Conservation (phyloP, 2,113 vertebrate species). For the Seriola quinqueradiata region DNA sequence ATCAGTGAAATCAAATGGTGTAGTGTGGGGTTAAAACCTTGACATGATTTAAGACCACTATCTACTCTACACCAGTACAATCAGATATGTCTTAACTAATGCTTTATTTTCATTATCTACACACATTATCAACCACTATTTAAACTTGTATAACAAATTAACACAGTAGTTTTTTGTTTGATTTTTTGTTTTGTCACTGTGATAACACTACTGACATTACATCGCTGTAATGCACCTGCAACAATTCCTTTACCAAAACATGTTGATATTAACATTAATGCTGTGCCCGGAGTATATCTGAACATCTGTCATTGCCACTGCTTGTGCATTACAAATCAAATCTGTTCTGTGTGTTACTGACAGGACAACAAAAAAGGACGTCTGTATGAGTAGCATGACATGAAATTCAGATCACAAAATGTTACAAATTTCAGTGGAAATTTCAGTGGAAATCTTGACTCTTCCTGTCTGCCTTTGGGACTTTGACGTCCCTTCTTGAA, state of each 20-base stretch:
- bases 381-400: not conserved
- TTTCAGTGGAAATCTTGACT: not conserved
- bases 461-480: conserved; percentile 13
- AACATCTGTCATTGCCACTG: not conserved
- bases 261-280: not conserved
- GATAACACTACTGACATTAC: no score
- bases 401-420: conserved; percentile 12
- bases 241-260: not conserved
- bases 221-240: not conserved
- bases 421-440: conserved; percentile 5
- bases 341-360: not conserved
- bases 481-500: conserved; percentile 48
- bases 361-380: not conserved
- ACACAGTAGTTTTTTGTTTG: no score
- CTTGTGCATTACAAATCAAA: not conserved
- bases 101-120: no score
- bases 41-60: not conserved
- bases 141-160: no score
- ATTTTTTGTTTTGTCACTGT: no score
- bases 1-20: not conserved
- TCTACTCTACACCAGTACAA: not conserved
- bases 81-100: no score
- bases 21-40: not conserved
- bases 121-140: no score
- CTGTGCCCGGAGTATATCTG: not conserved